Evolutionary conservation across 2,888 invertebrate genomes (phyloP).

Genomic region (Ephialtes manifestator): DNA sequence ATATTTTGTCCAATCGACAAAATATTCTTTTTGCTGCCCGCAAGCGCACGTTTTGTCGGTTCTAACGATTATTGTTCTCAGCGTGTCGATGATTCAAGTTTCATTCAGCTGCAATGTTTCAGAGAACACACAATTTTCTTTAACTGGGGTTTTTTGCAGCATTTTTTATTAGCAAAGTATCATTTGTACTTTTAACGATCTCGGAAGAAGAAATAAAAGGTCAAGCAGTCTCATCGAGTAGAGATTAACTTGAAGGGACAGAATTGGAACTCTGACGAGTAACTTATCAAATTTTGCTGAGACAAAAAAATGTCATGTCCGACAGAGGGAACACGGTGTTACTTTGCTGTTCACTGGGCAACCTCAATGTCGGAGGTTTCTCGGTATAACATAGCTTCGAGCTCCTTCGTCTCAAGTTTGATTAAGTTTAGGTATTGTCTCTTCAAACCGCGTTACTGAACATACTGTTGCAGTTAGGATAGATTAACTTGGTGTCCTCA

Average conservation of each 20-base stretch:
- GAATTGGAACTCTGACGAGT: background rate
- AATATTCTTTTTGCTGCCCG: too few relatives aligned
- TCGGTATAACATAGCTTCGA: background rate
- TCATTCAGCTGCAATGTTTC: background rate
- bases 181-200: conserved; percentile 5
- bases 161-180: conserved; percentile 2
- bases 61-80: too few relatives aligned
- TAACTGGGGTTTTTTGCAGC: background rate
- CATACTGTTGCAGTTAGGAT: conserved; percentile 17
- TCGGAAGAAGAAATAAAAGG: background rate
- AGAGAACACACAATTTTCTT: conserved; percentile 11
- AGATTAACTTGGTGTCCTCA: conserved; percentile 44
- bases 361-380: conserved; percentile 2
- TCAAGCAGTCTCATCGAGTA: conserved; percentile 2
- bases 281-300: conserved; percentile 8
- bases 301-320: conserved; percentile 10
- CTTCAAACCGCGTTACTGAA: conserved; percentile 9
- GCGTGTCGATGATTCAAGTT: background rate
- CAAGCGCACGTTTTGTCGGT: too few relatives aligned
- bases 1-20: too few relatives aligned
- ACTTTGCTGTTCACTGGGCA: conserved; percentile 13
- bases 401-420: conserved; percentile 56
- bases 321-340: background rate
- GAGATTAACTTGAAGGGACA: background rate
- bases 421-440: conserved; percentile 61